Conservation (phyloP, 2,888 invertebrate genomes). For the Monoplex corrugatus region DNA sequence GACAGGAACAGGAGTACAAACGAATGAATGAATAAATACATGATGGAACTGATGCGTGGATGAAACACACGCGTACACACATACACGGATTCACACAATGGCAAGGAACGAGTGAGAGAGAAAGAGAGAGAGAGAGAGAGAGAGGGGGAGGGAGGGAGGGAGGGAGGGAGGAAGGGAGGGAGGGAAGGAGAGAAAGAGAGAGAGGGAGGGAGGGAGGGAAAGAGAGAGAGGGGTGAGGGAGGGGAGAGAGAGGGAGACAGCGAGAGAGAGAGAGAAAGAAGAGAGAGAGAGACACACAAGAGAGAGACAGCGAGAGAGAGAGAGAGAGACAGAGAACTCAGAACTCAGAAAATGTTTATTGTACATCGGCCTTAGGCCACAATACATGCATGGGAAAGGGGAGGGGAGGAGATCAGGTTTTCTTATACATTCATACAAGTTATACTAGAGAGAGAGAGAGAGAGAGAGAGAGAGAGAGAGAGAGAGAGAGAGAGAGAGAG, state of each 20-base stretch:
- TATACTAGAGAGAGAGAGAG: constrained; percentile 33
- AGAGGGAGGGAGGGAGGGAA: neutral
- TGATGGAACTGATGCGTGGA: too few species aligned
- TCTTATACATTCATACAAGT: too few species aligned
- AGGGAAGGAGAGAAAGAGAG: neutral
- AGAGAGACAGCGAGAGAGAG: neutral
- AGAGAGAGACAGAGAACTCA: neutral
- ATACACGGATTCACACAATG: too few species aligned
- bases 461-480: constrained; percentile 20
- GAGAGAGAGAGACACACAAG: constrained; percentile 20
- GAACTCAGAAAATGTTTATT: too few species aligned
- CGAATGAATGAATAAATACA: too few species aligned
- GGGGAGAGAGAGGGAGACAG: neutral
- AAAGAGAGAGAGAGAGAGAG: neutral
- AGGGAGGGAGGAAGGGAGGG: neutral
- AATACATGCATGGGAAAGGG: too few species aligned
- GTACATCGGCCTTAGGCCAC: too few species aligned
- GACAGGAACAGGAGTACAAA: too few species aligned
- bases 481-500: constrained; percentile 3
- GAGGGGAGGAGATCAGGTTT: too few species aligned
- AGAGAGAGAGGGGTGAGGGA: neutral
- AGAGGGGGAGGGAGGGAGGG: neutral
- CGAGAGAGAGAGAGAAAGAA: neutral
- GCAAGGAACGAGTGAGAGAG: neutral
- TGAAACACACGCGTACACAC: too few species aligned